phyloP scores from a whole-genome alignment of 2,113 vertebrate species.

The Morone chrysops region DNA sequence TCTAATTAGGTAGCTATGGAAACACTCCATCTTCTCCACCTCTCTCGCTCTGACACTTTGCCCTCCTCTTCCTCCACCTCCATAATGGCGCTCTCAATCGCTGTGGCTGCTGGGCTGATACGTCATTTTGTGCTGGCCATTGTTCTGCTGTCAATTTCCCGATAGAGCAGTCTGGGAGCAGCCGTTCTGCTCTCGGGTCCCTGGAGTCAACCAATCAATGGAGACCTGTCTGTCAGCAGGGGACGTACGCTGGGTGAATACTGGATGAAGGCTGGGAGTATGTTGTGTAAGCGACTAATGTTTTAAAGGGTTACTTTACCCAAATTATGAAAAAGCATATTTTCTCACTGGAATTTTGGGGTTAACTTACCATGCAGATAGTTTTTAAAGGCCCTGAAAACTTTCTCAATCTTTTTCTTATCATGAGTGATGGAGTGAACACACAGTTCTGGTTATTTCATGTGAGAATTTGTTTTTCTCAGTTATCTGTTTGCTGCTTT shows the following conservation, averaged over 20 bases:
- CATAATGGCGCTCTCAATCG: constrained; percentile 11
- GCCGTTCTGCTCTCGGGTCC: not conserved
- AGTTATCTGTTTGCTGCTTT: not conserved
- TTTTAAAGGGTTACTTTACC: not conserved
- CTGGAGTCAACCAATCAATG: constrained; percentile 41
- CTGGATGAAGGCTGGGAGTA: not conserved
- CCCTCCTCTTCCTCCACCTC: not conserved
- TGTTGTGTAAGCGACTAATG: not conserved
- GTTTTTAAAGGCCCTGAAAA: not conserved
- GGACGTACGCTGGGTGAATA: not conserved
- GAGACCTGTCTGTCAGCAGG: constrained; percentile 57
- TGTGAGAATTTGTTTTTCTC: not conserved
- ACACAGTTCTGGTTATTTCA: not conserved
- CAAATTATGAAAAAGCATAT: not conserved
- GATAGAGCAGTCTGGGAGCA: constrained; percentile 30
- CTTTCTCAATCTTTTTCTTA: not conserved
- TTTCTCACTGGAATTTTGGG: not conserved
- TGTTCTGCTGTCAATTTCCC: constrained; percentile 44
- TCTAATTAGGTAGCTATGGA: constrained; percentile 69
- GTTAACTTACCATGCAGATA: not conserved
- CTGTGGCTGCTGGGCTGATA: not conserved
- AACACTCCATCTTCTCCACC: constrained; percentile 47
- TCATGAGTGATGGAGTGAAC: too few relatives aligned
- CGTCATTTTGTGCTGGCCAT: constrained; percentile 46
- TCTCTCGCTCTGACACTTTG: constrained; percentile 15